These are phyloP conservation scores for Chlamydotis undulata DNA, from an alignment of 2,113 vertebrate genomes.

Conservation along the genomic window DNA sequence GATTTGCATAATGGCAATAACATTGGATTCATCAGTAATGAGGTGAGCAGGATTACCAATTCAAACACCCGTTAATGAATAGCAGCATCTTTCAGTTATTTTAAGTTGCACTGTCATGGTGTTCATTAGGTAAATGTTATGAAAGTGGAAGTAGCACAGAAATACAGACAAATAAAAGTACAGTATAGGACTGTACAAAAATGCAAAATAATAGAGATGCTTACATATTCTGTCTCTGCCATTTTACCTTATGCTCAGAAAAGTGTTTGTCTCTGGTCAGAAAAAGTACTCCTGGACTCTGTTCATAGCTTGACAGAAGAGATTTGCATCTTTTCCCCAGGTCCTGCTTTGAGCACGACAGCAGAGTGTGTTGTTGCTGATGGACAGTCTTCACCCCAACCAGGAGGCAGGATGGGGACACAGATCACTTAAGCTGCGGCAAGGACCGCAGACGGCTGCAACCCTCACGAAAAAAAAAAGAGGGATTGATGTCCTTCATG, in stretches of 20 bases:
- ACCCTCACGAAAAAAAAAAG: background rate
- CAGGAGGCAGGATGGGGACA: background rate
- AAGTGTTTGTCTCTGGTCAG: background rate
- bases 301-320: background rate
- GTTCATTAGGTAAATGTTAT: background rate
- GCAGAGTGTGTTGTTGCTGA: background rate
- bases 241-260: background rate
- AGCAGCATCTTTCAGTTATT: background rate
- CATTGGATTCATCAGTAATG: background rate
- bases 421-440: background rate
- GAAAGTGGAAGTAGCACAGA: background rate
- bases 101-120: background rate
- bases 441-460: background rate
- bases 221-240: background rate
- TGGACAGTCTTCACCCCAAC: background rate
- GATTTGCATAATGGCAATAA: background rate
- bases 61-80: background rate
- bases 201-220: background rate
- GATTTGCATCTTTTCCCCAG: background rate
- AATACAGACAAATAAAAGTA: background rate
- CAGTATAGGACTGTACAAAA: background rate
- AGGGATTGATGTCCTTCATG: background rate
- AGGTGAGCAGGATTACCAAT: background rate
- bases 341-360: background rate
- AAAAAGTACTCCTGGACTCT: background rate